Conservation (phyloP, 2,113 vertebrate species). For the Perccottus glenii region DNA sequence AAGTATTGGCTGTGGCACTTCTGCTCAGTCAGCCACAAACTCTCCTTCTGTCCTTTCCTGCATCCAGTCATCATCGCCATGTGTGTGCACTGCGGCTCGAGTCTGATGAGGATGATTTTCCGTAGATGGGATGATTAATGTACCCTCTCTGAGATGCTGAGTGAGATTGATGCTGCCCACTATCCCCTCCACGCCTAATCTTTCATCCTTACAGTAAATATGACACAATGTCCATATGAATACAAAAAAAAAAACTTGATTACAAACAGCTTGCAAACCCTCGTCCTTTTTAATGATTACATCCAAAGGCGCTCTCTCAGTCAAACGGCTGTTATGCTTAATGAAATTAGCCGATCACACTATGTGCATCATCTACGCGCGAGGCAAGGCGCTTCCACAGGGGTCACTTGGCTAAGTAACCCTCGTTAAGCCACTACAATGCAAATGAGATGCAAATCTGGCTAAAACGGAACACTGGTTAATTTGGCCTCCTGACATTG, state of each 20-base stretch:
- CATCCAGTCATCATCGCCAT: slow-evolving; percentile 42
- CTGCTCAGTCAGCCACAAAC: slow-evolving; percentile 70
- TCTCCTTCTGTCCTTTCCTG: slow-evolving; percentile 66
- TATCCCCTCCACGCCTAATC: slow-evolving; percentile 75
- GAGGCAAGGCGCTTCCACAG: slow-evolving; percentile 68
- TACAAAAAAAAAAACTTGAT: slow-evolving; percentile 68
- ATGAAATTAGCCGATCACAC: slow-evolving; percentile 77
- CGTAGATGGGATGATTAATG: slow-evolving; percentile 77
- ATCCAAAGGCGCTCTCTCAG: slow-evolving; percentile 73
- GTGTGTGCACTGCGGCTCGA: slow-evolving; percentile 47
- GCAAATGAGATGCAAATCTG: slow-evolving; percentile 82
- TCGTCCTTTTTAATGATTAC: slow-evolving; percentile 71
- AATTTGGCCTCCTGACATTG: slow-evolving; percentile 83
- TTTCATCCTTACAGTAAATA: slow-evolving; percentile 83
- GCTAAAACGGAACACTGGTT: slow-evolving; percentile 80
- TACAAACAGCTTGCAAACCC: slow-evolving; percentile 79
- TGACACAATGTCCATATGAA: slow-evolving; percentile 77
- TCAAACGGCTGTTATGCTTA: slow-evolving; percentile 72
- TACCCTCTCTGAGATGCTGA: slow-evolving; percentile 70
- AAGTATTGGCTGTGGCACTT: slow-evolving; percentile 49
- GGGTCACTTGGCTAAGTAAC: slow-evolving; percentile 78
- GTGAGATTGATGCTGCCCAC: slow-evolving; percentile 79
- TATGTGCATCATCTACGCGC: slow-evolving; percentile 50
- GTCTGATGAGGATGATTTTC: slow-evolving; percentile 61
- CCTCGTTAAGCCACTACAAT: slow-evolving; percentile 75